These are phyloP conservation scores for Macquaria ambigua DNA, from an alignment of 2,113 vertebrate species.

Conservation along the genomic window DNA sequence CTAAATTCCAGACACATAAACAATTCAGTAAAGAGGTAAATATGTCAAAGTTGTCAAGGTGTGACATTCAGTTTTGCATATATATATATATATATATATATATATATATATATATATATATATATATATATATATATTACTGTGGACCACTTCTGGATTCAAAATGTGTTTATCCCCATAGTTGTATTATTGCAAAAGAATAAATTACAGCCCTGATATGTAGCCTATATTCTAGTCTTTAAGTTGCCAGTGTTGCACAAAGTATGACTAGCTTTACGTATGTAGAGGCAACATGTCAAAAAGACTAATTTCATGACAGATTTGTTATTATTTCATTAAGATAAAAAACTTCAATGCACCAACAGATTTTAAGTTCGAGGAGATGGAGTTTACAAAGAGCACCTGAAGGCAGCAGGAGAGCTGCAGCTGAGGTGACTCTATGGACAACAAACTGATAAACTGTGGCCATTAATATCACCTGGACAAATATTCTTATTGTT, in stretches of 20 bases:
- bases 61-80: neutral
- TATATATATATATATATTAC: too few relatives aligned
- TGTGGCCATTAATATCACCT: conserved; percentile 7
- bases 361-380: neutral
- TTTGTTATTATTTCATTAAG: neutral
- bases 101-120: too few relatives aligned
- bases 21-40: neutral
- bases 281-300: neutral
- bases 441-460: conserved; percentile 43
- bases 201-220: neutral
- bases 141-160: neutral
- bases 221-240: neutral
- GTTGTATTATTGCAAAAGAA: neutral
- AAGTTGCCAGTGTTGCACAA: neutral
- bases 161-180: neutral
- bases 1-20: neutral
- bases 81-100: too few relatives aligned
- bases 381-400: conserved; percentile 28
- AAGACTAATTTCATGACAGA: neutral
- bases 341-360: neutral
- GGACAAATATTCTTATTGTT: neutral
- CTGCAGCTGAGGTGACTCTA: conserved; percentile 19
- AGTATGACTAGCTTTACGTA: neutral
- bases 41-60: neutral
- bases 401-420: conserved; percentile 47